A percentile compares a stretch with the other conserved stretches of the same genome.
Conservation (phyloP, 2,113 vertebrate species). For the Otocyon megalotis region DNA sequence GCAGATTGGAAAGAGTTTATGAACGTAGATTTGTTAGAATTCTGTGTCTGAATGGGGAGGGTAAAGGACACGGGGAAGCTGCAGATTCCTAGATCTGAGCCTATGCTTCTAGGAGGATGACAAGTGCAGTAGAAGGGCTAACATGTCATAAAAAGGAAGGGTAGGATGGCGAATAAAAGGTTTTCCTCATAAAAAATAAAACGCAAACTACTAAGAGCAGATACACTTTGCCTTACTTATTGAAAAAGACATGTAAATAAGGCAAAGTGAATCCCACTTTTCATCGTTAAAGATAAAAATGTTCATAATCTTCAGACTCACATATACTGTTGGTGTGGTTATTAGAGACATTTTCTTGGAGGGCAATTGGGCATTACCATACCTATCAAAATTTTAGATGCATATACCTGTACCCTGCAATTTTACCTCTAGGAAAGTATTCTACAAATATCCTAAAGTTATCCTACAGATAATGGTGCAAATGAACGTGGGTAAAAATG, state of each 20-base stretch:
- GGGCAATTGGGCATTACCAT: not conserved
- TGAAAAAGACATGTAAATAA: slow-evolving; percentile 16
- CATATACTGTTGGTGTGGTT: not conserved
- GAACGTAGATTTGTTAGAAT: not conserved
- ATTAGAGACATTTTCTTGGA: slow-evolving; percentile 42
- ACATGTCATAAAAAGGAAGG: slow-evolving; percentile 1
- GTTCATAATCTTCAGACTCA: not conserved
- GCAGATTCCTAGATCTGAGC: not conserved
- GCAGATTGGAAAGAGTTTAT: not conserved
- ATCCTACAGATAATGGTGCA: not conserved
- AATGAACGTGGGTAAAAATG: not conserved
- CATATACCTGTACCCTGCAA: not conserved
- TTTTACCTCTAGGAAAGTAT: not conserved
- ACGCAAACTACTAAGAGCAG: not conserved
- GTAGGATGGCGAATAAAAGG: slow-evolving; percentile 37
- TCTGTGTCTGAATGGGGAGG: not conserved
- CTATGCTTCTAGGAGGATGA: not conserved
- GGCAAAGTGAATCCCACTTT: not conserved
- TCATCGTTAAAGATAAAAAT: slow-evolving; percentile 34
- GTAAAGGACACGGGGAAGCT: not conserved
- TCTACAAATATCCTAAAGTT: slow-evolving; percentile 14
- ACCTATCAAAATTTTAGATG: slow-evolving; percentile 24
- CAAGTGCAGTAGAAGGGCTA: not conserved
- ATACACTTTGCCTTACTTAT: not conserved
- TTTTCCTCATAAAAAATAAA: not conserved